Evolutionary conservation across 1,140 invertebrate genomes (phyloP), one percentile per base, ranked within the genome.

Genomic region (Drosophila sulfurigaster): DNA sequence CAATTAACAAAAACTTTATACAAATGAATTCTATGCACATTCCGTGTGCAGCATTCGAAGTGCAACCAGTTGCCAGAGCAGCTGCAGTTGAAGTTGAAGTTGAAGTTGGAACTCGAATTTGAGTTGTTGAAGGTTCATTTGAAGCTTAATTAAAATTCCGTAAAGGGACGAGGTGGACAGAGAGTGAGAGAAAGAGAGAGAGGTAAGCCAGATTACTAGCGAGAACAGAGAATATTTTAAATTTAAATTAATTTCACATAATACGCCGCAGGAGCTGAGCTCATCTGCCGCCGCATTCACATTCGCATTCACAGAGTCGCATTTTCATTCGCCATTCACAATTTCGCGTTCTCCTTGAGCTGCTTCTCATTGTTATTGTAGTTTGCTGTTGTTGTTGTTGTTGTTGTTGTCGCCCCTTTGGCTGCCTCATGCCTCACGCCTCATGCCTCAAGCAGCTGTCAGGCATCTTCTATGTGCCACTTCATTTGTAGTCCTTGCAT

Each of bases 211-310:
- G 13, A 30, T 35, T 38, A 56, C 15, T 66, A 56, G 54, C 28
- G 45, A 10, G 30, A 57, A 49, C 3, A 60, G 2, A 20, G 63
- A 54, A 73, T 82, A 75, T 76, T 82, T 76, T 70, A 72, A 79
- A 79, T 82, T 76, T 60, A 79, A 83, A 79, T 76, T 57, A 76
- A 79, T 79, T 70, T 74, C 57, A 54, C 54, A 75, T 78, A 70
- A 74, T 65, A 52, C 28, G 32, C 52, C 52, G 3, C 30, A 8
- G n/a, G 16, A 35, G 35, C 35, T 38, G 2, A 10, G 7, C 35
- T 38, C 35, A 38, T 38, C 35, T 54, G 51, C 30, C 28, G 52
- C 52, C 25, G 30, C 30, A 25, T 38, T 38, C 35, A 8, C 46
- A 49, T 49, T 11, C 8, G 8, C 38, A 11, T 7, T 11, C 7